Evolutionary conservation across 2,797 vertebrate species (phyloP), one percentile per base, ranked within the genome.

Genomic region (Spinus olivaceus): DNA sequence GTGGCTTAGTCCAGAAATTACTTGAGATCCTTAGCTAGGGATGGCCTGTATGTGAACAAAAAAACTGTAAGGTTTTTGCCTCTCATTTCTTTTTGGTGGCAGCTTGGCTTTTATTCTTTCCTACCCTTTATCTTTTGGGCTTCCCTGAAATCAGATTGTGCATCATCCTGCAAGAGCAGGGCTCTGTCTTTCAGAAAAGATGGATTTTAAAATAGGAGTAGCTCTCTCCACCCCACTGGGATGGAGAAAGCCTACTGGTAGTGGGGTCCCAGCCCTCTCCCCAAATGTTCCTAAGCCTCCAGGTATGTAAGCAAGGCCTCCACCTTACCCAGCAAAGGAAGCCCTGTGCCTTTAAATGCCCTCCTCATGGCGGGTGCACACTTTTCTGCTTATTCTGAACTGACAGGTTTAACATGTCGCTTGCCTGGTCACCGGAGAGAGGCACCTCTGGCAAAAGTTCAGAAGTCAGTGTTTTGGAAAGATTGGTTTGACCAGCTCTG

Each of bases 391-490:
- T 97, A 91, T 78, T 96, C 92, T 77, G 85, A 95, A 22, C 91
- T 96, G 89, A 94, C 90, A 96, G 83, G 85, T 96, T 96, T 96
- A 97, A 96, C 91, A 95, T 95, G 95, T 95, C 84, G 78, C 82
- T 90, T 97, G 95, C 73, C 80, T 91, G 96, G 88, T 89, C 96
- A 97, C 94, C 37, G 70, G 96, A 97, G 95, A 97, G 95, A 97
- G 92, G 88, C 84, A 90, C 88, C 89, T 96, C 94, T 96, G 96
- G 97, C 96, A 96, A 95, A 97, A 94, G 95, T 95, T 97, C 96
- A 97, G 95, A 94, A 97, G 96, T 95, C 95, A 96, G 95, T 97
- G 95, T 97, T 97, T 96, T 95, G 96, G 96, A 98, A 97, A 97
- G 96, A 96, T 96, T 97, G 94, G 92, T 97, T 95, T 97, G 94